Conservation (phyloP, 2,113 vertebrate genomes). For the Spilogale gracilis region DNA sequence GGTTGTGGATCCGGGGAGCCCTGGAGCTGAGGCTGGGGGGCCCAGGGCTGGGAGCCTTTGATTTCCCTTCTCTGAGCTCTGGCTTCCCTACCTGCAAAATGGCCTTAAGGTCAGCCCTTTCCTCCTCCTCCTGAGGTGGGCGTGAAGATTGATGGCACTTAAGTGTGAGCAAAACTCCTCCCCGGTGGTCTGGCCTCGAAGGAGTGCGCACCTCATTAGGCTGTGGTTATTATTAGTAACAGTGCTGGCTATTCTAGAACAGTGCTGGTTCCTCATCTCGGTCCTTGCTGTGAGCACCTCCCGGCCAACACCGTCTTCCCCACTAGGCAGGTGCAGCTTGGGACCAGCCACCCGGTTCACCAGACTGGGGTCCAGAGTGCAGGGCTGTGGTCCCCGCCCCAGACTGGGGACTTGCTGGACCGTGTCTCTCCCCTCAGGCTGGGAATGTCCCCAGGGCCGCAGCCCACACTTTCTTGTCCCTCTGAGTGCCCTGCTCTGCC, state of each 20-base stretch:
- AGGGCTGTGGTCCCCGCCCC: neutral
- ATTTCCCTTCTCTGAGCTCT: neutral
- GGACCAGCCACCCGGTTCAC: neutral
- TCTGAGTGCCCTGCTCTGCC: neutral
- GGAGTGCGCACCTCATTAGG: fast-evolving
- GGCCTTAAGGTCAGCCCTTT: neutral
- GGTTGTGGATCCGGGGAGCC: neutral
- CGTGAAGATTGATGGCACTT: neutral
- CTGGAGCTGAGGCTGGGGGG: neutral
- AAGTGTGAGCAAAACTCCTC: neutral
- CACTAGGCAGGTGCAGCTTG: neutral
- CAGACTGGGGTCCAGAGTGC: neutral
- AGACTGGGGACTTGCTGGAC: too few species aligned
- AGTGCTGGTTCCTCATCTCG: neutral
- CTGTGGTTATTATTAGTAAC: neutral
- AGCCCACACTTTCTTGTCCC: neutral
- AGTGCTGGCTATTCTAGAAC: neutral
- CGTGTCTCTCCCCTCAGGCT: neutral
- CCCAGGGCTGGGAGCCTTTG: neutral
- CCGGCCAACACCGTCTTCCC: too few species aligned
- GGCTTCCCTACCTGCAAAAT: neutral
- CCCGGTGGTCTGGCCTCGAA: neutral
- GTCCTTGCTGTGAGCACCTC: neutral
- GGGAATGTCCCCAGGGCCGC: neutral
- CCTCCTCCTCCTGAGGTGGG: neutral